Base-by-base conservation (phyloP, 2,888 invertebrate genomes). In the Thymelicus lineola region DNA sequence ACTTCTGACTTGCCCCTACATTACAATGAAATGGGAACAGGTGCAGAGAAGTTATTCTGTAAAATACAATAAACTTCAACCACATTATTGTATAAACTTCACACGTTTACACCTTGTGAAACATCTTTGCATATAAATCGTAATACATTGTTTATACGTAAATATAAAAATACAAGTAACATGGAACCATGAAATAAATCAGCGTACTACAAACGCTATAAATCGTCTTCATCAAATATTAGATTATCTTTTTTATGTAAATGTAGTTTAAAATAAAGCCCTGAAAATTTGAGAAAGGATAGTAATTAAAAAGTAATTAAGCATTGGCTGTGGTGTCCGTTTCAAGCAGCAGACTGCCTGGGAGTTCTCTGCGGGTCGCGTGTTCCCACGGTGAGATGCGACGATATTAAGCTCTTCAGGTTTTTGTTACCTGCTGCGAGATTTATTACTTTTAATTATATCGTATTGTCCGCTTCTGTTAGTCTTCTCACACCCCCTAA, bases 381-480 rank as follows among this genome's bases (percentile, higher is more conserved):
- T 86, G 88, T 82, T 91, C 92, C 87, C 91, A 91, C 91, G 77
- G 86, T 87, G 87, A 88, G 91, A 90, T 86, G 91, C 92, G 89
- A 91, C 91, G 90, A 88, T 91, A 90, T 91, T 91, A 92, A 92
- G 89, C 89, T 87, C 90, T 90, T 89, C 90, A 86, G 87, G 88
- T 91, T 91, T 90, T 91, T 91, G 92, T 91, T 90, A 88, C 92
- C 91, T 88, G 91, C 89, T 82, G 91, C 76, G 92, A 93, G 93
- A 93, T 93, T 93, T 93, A 93, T 93, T 91, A 92, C 92, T 92
- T 93, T 93, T 93, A 93, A 93, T 93, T 93, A 93, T 91, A 90
- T 89, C 89, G 89, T 91, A 91, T 92, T 93, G 91, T 92, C 86
- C 88, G 87, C 85, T 75, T 78, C 83, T 84, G 85, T 83, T 88